phyloP scores from a whole-genome alignment of 2,113 vertebrate genomes.

The Crotalus horridus region DNA sequence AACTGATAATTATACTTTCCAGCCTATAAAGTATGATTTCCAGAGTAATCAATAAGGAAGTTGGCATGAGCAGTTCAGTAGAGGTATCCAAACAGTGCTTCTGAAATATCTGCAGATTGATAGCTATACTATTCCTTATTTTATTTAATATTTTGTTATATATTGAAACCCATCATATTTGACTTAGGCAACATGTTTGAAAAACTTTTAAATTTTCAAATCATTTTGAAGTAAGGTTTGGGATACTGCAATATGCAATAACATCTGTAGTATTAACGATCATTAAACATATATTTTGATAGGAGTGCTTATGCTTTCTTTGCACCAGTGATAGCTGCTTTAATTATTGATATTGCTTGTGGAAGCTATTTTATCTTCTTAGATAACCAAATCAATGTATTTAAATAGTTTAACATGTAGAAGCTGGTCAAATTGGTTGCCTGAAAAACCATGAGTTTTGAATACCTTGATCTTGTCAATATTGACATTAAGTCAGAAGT shows the following conservation, averaged over 20 bases:
- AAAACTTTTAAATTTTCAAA: background rate
- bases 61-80: background rate
- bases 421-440: background rate
- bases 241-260: background rate
- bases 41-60: background rate
- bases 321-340: background rate
- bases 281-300: background rate
- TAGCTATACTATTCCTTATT: background rate
- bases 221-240: background rate
- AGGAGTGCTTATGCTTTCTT: background rate
- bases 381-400: background rate
- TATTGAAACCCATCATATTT: background rate
- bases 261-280: background rate
- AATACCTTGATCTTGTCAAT: background rate
- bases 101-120: background rate
- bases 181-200: background rate
- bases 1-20: background rate
- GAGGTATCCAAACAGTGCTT: background rate
- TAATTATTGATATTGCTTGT: background rate
- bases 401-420: background rate
- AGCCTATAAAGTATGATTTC: background rate
- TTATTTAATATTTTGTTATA: background rate
- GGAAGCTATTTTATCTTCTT: background rate
- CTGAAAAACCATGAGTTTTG: background rate
- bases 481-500: background rate